Conservation (phyloP, 1,140 invertebrate species). For the Halesus radiatus region DNA sequence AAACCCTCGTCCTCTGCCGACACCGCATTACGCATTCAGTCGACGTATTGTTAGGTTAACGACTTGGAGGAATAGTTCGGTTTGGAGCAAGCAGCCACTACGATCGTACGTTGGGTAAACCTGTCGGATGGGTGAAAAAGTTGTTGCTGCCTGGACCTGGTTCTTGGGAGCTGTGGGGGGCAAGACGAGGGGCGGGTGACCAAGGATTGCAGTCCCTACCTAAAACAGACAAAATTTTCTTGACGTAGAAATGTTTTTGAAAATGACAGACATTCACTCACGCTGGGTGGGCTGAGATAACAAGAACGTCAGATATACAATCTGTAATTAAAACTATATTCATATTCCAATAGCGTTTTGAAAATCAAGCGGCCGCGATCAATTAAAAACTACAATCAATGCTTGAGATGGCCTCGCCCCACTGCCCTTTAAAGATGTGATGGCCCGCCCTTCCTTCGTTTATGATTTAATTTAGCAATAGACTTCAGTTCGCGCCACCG, state of each 20-base stretch:
- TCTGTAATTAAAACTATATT: no score
- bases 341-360: no score
- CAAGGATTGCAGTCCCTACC: slow-evolving; percentile 23
- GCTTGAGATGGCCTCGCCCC: no score
- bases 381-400: no score
- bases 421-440: no score
- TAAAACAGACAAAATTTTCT: not conserved
- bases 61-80: slow-evolving; percentile 17
- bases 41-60: slow-evolving; percentile 41
- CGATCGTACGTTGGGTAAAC: slow-evolving; percentile 15
- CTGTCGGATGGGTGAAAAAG: slow-evolving; percentile 30
- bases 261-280: no score
- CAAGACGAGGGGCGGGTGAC: not conserved
- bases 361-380: no score
- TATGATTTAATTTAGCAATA: no score
- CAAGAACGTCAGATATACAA: no score
- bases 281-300: no score
- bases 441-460: no score
- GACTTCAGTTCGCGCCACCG: no score
- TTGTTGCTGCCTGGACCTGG: slow-evolving; percentile 18
- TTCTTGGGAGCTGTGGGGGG: not conserved
- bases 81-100: slow-evolving; percentile 22
- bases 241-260: not conserved
- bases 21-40: slow-evolving; percentile 35
- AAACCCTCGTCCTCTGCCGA: not conserved